These are phyloP conservation scores for Calidris pugnax DNA, from an alignment of 2,113 vertebrate genomes.

Conservation along the genomic window DNA sequence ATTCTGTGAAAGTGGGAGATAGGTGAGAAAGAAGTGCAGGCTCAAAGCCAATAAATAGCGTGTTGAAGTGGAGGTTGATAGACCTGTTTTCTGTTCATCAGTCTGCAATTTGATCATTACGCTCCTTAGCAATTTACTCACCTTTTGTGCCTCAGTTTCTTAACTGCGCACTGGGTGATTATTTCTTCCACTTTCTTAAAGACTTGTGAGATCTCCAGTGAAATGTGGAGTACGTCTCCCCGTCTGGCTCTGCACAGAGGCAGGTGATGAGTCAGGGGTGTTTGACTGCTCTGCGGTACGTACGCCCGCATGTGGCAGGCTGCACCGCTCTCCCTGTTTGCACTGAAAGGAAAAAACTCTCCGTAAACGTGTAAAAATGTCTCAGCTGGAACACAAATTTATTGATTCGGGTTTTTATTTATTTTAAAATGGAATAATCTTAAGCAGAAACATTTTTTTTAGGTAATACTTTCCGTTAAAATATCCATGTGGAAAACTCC, in stretches of 20 bases:
- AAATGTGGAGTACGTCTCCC: neutral
- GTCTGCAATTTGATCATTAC: neutral
- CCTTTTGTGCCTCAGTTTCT: neutral
- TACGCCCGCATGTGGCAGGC: rapidly evolving
- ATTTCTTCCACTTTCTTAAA: neutral
- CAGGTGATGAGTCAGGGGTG: neutral
- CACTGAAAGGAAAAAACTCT: neutral
- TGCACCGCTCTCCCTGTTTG: neutral
- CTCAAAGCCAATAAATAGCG: neutral
- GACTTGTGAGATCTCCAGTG: neutral
- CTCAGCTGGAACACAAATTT: neutral
- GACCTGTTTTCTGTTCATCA: neutral
- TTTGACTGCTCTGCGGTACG: rapidly evolving
- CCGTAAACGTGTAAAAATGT: neutral
- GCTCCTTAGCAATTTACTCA: neutral
- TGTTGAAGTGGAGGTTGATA: neutral
- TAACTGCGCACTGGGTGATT: neutral
- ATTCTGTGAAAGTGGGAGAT: neutral
- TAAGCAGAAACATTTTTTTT: neutral
- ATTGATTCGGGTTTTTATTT: neutral
- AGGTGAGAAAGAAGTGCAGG: neutral
- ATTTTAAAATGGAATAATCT: neutral
- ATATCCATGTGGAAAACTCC: neutral
- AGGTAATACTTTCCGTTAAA: neutral
- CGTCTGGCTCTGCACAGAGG: neutral